Evolutionary conservation across 2,113 vertebrate species (phyloP).

Genomic region (Platycercus adscitus): DNA sequence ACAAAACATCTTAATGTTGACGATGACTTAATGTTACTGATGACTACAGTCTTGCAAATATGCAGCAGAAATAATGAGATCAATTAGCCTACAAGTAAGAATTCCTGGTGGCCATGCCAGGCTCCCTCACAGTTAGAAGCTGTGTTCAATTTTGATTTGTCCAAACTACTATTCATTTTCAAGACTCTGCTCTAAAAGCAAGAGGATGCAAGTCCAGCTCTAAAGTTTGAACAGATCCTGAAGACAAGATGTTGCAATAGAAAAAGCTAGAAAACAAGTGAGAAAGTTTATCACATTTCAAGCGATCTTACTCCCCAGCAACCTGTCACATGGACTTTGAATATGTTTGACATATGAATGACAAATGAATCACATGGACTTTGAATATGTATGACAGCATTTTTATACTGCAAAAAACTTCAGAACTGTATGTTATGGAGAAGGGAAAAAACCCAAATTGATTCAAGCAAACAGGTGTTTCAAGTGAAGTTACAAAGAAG

Average conservation of each 20-base stretch:
- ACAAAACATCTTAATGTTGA: neutral
- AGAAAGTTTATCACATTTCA: neutral
- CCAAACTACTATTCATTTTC: neutral
- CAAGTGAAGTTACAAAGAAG: neutral
- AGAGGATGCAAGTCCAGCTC: neutral
- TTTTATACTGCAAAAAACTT: neutral
- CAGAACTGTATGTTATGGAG: neutral
- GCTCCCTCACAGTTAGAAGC: neutral
- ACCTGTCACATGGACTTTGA: neutral
- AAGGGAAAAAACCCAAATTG: neutral
- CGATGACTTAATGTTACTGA: neutral
- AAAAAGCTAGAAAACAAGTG: neutral
- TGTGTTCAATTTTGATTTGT: neutral
- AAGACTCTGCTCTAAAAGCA: neutral
- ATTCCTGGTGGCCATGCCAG: neutral
- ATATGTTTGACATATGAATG: neutral
- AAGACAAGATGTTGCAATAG: neutral
- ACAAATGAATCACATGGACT: neutral
- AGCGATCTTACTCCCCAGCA: neutral
- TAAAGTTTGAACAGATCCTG: neutral
- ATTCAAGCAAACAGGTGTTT: neutral
- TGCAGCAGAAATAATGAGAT: neutral
- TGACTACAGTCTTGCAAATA: neutral
- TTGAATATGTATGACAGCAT: neutral
- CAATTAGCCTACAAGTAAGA: neutral